Base-by-base conservation (phyloP, 2,888 invertebrate genomes). In the Pristionchus exspectatus region DNA sequence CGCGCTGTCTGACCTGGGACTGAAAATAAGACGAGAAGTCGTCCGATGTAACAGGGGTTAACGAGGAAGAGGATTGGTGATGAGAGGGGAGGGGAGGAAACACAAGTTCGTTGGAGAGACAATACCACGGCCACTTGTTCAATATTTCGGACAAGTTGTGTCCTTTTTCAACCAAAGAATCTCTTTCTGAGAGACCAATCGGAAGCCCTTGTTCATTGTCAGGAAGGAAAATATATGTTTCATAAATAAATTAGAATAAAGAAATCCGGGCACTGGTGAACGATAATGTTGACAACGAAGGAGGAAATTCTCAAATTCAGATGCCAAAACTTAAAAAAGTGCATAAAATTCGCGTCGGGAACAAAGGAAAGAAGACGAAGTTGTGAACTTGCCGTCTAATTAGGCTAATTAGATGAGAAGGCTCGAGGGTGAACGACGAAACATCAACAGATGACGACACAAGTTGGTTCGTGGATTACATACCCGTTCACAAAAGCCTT, bases 21-120 rank as follows among this genome's bases (percentile, higher is more conserved):
- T 9, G 44, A 50, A 50, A 50, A 50, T 12, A 12, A 50, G 44
- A 50, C 44, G 44, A 38, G 38, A 38, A 38, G 38, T 87, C 56
- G 87, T 30, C 84, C 33, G 83, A 38, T 85, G 84, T 85, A 85
- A 85, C 84, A 85, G 84, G n/a, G n/a, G 84, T 85, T 85, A 85
- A 85, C 84, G 84, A 85, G 84, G 84, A 85, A 85, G 84, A 24
- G 33, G 84, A 56, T 50, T 18, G 84, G 83, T 30, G 33, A 24
- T 30, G 84, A 59, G 44, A 24, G 84, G 33, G 18, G 81, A 50
- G 50, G 44, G 44, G 84, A 59, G 21, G 81, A 81, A 81, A 44
- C 81, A 54, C 4, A 27, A 81, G 81, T 54, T 74, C 74, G 38
- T 24, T 21, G 30, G 14, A 14, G 9, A 30, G 30, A 30, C 12